Evolutionary conservation across 2,797 vertebrate species (phyloP).

Genomic region (Micrastur ruficollis): DNA sequence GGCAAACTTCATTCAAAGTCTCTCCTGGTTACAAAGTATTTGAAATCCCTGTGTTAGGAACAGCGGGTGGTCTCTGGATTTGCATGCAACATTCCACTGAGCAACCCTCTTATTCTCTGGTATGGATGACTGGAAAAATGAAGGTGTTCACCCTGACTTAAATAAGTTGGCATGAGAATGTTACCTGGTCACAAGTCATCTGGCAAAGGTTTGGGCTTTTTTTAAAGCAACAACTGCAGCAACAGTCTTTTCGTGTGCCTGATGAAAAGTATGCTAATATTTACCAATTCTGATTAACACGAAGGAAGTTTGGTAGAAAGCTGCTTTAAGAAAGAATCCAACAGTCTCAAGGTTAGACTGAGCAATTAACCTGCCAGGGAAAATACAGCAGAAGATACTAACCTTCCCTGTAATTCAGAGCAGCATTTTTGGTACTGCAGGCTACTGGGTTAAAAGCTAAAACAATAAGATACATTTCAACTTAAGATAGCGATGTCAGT

Average conservation of each 20-base stretch:
- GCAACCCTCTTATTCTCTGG: background rate
- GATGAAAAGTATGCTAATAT: background rate
- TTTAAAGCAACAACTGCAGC: background rate
- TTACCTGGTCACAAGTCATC: background rate
- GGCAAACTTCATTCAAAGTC: background rate
- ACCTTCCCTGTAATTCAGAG: background rate
- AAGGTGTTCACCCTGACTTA: background rate
- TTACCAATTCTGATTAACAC: background rate
- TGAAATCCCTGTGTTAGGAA: background rate
- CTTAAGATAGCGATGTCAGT: slow-evolving; percentile 21
- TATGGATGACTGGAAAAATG: background rate
- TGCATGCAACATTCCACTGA: background rate
- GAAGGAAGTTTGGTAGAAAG: background rate
- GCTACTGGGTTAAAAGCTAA: slow-evolving; percentile 15
- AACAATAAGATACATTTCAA: slow-evolving; percentile 23
- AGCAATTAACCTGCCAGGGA: background rate
- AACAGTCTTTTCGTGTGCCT: background rate
- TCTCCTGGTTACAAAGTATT: slow-evolving; percentile 1
- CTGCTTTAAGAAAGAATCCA: background rate
- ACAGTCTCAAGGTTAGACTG: background rate
- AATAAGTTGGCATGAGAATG: fast-evolving
- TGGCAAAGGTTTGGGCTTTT: background rate
- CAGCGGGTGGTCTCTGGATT: background rate
- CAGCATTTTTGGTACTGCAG: background rate
- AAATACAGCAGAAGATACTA: background rate